A percentile compares a stretch with the other conserved stretches of the same genome.
Evolutionary conservation across 2,113 vertebrate genomes (phyloP).

Genomic region (Eudyptes chrysolophus): DNA sequence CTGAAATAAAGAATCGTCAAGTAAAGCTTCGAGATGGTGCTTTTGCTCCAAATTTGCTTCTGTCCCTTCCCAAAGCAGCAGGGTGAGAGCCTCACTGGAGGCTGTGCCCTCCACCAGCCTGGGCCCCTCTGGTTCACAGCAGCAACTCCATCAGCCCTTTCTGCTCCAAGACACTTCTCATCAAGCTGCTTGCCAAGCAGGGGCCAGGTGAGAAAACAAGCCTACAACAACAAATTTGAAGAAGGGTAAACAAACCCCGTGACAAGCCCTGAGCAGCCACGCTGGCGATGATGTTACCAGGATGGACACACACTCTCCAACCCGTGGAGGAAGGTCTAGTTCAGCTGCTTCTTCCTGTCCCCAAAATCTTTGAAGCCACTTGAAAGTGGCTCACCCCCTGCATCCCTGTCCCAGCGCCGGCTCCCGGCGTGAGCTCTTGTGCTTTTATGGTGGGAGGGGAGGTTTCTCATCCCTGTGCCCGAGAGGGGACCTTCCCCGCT

Average conservation of each 20-base stretch:
- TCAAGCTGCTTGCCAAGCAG: background rate
- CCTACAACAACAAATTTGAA: background rate
- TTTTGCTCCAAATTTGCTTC: background rate
- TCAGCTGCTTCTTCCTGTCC: background rate
- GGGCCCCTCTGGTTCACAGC: background rate
- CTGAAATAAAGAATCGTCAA: background rate
- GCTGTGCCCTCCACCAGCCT: background rate
- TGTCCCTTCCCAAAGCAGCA: rapidly evolving
- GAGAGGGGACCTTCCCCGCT: background rate
- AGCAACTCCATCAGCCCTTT: background rate
- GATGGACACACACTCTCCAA: background rate
- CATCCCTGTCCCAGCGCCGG: background rate
- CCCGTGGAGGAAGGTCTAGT: rapidly evolving
- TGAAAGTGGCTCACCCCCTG: background rate
- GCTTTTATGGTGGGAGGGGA: background rate
- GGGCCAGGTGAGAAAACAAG: background rate
- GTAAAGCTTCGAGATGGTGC: background rate
- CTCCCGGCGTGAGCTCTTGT: background rate
- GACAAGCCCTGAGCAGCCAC: background rate
- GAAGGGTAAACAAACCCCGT: background rate
- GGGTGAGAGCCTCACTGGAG: background rate
- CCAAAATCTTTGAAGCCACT: background rate
- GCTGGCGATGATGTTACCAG: background rate
- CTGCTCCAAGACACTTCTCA: background rate
- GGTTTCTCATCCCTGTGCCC: background rate